These are phyloP conservation scores for Chrysolina haemoptera DNA, from an alignment of 2,888 invertebrate genomes.

Conservation along the genomic window DNA sequence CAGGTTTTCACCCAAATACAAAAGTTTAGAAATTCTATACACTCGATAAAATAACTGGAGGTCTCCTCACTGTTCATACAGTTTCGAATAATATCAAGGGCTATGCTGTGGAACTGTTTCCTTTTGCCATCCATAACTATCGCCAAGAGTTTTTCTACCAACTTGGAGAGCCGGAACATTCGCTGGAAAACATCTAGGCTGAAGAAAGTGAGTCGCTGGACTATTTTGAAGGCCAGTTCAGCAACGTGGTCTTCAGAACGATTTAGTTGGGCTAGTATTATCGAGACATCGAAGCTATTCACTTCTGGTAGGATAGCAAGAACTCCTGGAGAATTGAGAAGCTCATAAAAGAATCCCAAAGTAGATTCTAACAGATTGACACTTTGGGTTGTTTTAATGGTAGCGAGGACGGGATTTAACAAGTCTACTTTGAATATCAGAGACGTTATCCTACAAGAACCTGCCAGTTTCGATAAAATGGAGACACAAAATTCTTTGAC, in stretches of 20 bases:
- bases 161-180: slow-evolving; percentile 48
- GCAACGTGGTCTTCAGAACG: slow-evolving; percentile 45
- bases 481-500: slow-evolving; percentile 57
- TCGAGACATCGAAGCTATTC: slow-evolving; percentile 52
- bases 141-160: slow-evolving; percentile 59
- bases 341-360: slow-evolving; percentile 54
- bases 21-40: slow-evolving; percentile 60
- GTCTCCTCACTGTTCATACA: slow-evolving; percentile 58
- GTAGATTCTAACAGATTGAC: slow-evolving; percentile 50
- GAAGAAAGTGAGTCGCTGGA: slow-evolving; percentile 56
- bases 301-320: slow-evolving; percentile 52
- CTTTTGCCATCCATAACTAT: slow-evolving; percentile 54
- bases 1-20: slow-evolving; percentile 61
- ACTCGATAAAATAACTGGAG: slow-evolving; percentile 57
- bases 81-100: slow-evolving; percentile 57
- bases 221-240: slow-evolving; percentile 51
- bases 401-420: slow-evolving; percentile 56
- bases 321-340: slow-evolving; percentile 56
- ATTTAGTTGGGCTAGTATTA: slow-evolving; percentile 52
- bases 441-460: slow-evolving; percentile 52
- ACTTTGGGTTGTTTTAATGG: slow-evolving; percentile 54
- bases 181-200: slow-evolving; percentile 56
- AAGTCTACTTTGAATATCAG: slow-evolving; percentile 56
- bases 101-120: slow-evolving; percentile 47
- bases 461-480: slow-evolving; percentile 56